Base-by-base conservation (phyloP, 1,140 invertebrate species). In the Drosophila sturtevanti region DNA sequence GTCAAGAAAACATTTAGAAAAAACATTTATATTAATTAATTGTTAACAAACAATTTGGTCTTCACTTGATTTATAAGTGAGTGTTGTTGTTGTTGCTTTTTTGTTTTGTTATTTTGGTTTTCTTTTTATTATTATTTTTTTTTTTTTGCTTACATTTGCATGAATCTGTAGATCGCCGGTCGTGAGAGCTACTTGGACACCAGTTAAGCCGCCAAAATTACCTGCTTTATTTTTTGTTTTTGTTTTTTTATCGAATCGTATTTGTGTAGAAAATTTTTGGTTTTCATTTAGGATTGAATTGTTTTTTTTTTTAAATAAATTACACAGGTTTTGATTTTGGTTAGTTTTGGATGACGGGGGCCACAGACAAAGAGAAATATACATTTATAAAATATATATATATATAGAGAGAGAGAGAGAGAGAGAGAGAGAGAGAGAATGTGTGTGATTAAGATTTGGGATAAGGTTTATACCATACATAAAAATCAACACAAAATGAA, bases 111-210 rank as follows among this genome's bases (percentile, higher is more conserved):
- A n/a, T 44, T 54, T 63, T 54, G 63, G 22, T 55, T 72, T 55
- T 61, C 59, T 52, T 54, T n/a, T 66, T 68, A 68, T 86, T 77
- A n/a, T 52, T 68, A 27, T 56, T 72, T 55, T 64, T 62, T 44
- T 60, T n/a, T 62, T 68, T 71, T 87, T 78, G 80, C 90, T 91
- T 91, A 91, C 90, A 89, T 91, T 91, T 89, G 81, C 85, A 90
- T 91, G 90, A 89, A 91, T 89, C 77, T 91, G 90, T 90, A 91
- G 79, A 79, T 91, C 90, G 81, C 90, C 90, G 73, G 90, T 77
- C 82, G 90, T 89, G 76, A 91, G 71, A 82, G 85, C 79, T 71
- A 76, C 60, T 77, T 79, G 84, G 70, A 73, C 86, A 90, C 86
- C 77, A 72, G 79, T 77, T 63, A 81, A 75, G 79, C 79, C 80